phyloP scores from a whole-genome alignment of 2,888 invertebrate species.

The Amiota minor region DNA sequence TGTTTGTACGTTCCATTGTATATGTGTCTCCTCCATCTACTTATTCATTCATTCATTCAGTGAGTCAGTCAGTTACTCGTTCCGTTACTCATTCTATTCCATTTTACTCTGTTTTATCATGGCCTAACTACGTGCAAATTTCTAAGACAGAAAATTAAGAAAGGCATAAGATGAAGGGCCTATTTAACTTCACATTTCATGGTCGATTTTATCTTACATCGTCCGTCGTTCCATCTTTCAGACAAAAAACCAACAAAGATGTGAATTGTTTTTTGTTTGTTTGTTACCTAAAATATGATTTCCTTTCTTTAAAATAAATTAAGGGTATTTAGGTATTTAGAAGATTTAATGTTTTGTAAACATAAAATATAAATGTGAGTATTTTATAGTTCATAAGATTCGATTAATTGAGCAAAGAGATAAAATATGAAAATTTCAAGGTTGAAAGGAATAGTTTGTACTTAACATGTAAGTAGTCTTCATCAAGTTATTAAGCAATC shows the following conservation, averaged over 20 bases:
- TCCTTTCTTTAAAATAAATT: too few species aligned
- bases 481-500: too few species aligned
- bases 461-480: too few species aligned
- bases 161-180: constrained; percentile 36
- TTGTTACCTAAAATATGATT: neutral
- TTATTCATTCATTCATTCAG: neutral
- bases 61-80: constrained; percentile 37
- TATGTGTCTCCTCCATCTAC: neutral
- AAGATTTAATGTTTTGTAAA: too few species aligned
- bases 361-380: too few species aligned
- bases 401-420: too few species aligned
- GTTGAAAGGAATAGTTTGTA: too few species aligned
- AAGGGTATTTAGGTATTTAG: too few species aligned
- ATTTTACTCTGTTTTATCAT: too few species aligned
- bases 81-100: too few species aligned
- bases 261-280: constrained; percentile 50
- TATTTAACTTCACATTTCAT: constrained; percentile 49
- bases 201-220: constrained; percentile 31
- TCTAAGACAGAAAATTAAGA: constrained; percentile 58
- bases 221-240: constrained; percentile 42
- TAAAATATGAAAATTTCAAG: too few species aligned
- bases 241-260: constrained; percentile 41
- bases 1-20: neutral
- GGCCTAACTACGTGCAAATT: constrained; percentile 63
- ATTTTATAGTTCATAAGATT: too few species aligned